Base-by-base conservation (phyloP, 2,113 vertebrate species). In the Barnardius zonarius region DNA sequence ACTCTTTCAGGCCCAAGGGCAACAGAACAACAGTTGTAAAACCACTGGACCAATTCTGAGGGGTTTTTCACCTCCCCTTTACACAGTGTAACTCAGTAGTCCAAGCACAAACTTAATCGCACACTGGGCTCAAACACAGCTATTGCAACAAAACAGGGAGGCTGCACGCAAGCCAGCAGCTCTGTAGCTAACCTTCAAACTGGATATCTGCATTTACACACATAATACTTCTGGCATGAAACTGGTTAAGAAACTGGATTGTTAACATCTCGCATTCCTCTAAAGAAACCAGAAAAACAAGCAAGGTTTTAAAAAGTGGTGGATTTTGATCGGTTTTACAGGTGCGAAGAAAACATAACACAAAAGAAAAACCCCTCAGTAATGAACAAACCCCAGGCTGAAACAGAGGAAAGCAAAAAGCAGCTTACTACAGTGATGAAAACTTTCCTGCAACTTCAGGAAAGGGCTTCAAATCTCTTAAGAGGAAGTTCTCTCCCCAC, bases 391-490 rank as follows among this genome's bases (percentile, higher is more conserved):
- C 33, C n/a, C 46, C 57, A 75, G 43, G 39, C 31, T 86, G 61
- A 86, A 57, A 61, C 9, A 88, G 43, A 92, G 6, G 54, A 70
- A 85, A 83, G 51, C 14, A 82, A 64, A 81, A 78, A n/a, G 39
- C 61, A 91, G 41, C 66, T 88, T 64, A 75, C 69, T 73, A 10
- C 39, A 11, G 9, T 33, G 44, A 75, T 68, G 48, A 78, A 92
- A 95, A 86, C 33, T 74, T 88, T 74, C 49, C 85, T 91, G 75
- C 67, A 87, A 48, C 76, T 86, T 64, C 86, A 93, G 74, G n/a
- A 95, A 92, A 72, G 27, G 39, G 28, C 33, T 88, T 90, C 49
- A 88, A 96, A 37, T 83, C 86, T 93, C 92, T 27, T 11, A 95
- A 86, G 83, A 81, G 83, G 73, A 96, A 92, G 44, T 78, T 86